Evolutionary conservation across 2,888 invertebrate genomes (phyloP).

Genomic region (Xanthorhoe designata): DNA sequence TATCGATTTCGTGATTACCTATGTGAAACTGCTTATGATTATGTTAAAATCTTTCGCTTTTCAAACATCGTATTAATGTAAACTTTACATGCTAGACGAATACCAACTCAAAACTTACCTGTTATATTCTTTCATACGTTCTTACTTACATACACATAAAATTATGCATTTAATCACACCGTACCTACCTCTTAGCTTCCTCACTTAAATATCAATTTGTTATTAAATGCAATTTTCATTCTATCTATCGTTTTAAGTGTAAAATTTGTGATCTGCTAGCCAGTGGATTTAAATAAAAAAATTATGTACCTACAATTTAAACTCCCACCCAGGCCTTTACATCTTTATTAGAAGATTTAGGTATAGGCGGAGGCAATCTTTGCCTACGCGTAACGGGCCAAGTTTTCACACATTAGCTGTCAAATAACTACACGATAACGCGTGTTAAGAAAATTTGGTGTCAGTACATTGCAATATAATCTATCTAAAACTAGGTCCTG

Average conservation of each 20-base stretch:
- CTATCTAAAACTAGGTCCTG: constrained; percentile 5
- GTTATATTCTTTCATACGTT: neutral
- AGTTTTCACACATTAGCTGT: too few relatives aligned
- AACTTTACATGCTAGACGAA: neutral
- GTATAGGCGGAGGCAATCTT: too few relatives aligned
- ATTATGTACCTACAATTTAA: too few relatives aligned
- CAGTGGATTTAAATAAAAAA: too few relatives aligned
- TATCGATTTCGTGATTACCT: neutral
- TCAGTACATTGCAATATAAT: constrained; percentile 2
- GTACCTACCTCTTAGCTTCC: neutral
- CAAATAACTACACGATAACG: too few relatives aligned
- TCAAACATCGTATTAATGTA: constrained; percentile 5
- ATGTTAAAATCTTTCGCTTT: constrained; percentile 20
- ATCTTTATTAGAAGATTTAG: too few relatives aligned
- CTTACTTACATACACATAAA: neutral
- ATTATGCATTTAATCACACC: neutral
- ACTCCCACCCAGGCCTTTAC: too few relatives aligned
- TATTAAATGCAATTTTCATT: constrained; percentile 7
- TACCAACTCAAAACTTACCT: neutral
- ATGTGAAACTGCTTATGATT: constrained; percentile 4
- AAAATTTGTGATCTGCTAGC: neutral
- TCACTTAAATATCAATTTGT: constrained; percentile 18
- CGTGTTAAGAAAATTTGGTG: too few relatives aligned
- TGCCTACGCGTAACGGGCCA: too few relatives aligned
- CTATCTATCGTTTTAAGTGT: constrained; percentile 10